A percentile compares a stretch with the other conserved stretches of the same genome.
Evolutionary conservation across 1,140 invertebrate species (phyloP).

Genomic region (Drepana arcuata): DNA sequence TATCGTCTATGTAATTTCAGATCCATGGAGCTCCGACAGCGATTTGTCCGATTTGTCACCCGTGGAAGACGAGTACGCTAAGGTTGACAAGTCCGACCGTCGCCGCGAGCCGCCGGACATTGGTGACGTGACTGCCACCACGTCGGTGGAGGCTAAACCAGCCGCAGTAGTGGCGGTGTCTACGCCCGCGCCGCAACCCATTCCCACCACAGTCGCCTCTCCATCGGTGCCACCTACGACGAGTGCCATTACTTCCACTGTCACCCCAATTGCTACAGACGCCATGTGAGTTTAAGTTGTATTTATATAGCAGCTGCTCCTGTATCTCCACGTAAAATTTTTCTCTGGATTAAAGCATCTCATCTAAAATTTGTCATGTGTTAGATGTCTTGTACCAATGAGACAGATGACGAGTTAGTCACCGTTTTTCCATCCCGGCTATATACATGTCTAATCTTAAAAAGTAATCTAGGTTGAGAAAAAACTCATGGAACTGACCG

Average conservation of each 20-base stretch:
- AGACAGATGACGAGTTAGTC: too few species aligned
- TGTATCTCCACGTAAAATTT: too few species aligned
- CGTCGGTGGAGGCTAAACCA: not conserved
- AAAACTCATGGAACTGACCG: too few species aligned
- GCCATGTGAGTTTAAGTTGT: too few species aligned
- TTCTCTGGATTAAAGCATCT: too few species aligned
- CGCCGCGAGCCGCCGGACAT: slow-evolving; percentile 50
- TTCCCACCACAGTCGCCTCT: not conserved
- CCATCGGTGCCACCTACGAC: not conserved
- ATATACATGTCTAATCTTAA: too few species aligned
- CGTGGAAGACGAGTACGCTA: slow-evolving; percentile 60
- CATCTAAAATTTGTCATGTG: too few species aligned
- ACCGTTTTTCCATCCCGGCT: too few species aligned
- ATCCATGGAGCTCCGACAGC: slow-evolving; percentile 66
- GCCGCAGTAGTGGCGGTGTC: not conserved
- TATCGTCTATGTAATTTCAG: too few species aligned
- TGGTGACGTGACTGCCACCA: slow-evolving; percentile 51
- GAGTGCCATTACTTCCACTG: not conserved
- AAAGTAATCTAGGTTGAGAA: too few species aligned
- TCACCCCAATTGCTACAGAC: not conserved
- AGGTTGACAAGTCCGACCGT: slow-evolving; percentile 54
- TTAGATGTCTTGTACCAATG: too few species aligned
- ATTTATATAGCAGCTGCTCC: too few species aligned
- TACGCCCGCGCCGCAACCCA: not conserved
- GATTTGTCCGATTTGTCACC: slow-evolving; percentile 59